These are phyloP conservation scores for Drosophila sulfurigaster DNA, from an alignment of 1,140 invertebrate genomes.

Conservation along the genomic window DNA sequence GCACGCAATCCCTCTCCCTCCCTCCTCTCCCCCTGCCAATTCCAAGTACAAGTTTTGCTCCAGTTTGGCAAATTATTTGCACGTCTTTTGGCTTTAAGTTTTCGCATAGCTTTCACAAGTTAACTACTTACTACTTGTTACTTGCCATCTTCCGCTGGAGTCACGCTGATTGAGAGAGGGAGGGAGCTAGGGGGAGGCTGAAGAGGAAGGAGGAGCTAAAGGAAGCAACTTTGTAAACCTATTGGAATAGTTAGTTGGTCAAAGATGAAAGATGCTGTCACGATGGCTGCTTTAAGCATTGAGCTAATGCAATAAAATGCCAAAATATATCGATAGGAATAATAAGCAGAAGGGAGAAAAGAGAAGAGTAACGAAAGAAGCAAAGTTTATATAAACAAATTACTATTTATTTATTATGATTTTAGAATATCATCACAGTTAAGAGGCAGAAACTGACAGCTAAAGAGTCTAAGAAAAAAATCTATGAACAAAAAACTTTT, in stretches of 20 bases:
- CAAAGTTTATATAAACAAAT: too few species aligned
- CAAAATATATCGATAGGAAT: too few species aligned
- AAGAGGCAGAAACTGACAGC: neutral
- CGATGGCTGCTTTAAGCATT: too few species aligned
- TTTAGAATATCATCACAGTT: neutral
- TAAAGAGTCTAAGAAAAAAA: constrained; percentile 19
- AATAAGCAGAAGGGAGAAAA: too few species aligned
- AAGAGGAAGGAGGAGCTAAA: too few species aligned
- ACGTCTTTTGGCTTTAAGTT: constrained; percentile 49
- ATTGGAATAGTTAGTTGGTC: too few species aligned
- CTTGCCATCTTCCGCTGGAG: neutral
- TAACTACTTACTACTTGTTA: constrained; percentile 21
- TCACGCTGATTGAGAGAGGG: neutral
- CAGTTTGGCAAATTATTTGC: constrained; percentile 46
- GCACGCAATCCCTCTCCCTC: constrained; percentile 45
- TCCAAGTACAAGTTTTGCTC: neutral
- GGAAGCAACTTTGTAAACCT: neutral
- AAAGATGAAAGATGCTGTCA: too few species aligned
- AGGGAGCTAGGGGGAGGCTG: too few species aligned
- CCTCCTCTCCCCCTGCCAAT: neutral
- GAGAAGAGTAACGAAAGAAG: too few species aligned
- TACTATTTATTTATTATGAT: too few species aligned
- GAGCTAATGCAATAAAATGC: too few species aligned
- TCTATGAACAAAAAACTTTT: constrained; percentile 34
- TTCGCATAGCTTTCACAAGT: constrained; percentile 27